A percentile compares a stretch with the other conserved stretches of the same genome.
Conservation (phyloP, 2,888 invertebrate genomes). For the Pseudolycoriella hygida region DNA sequence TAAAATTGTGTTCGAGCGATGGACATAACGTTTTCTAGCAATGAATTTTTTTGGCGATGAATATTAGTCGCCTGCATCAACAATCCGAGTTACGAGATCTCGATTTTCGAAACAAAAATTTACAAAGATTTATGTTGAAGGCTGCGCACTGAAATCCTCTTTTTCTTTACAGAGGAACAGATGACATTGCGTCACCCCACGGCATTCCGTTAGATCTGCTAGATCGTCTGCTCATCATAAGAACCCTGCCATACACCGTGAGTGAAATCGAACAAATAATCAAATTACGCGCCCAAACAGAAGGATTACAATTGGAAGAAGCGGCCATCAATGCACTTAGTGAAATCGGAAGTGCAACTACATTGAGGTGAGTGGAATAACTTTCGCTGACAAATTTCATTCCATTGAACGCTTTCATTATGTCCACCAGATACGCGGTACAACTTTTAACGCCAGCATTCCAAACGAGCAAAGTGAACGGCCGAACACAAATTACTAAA, state of each 20-base stretch:
- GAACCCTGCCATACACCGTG: slow-evolving; percentile 73
- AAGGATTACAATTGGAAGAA: slow-evolving; percentile 72
- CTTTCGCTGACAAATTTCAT: too few relatives aligned
- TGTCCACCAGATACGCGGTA: slow-evolving; percentile 62
- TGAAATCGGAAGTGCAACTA: slow-evolving; percentile 71
- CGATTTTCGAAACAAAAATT: too few relatives aligned
- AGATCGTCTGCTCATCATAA: slow-evolving; percentile 84
- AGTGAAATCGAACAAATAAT: slow-evolving; percentile 57
- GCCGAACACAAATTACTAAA: slow-evolving; percentile 53
- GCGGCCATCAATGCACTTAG: slow-evolving; percentile 62
- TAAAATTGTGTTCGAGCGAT: too few relatives aligned
- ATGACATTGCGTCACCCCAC: slow-evolving; percentile 78
- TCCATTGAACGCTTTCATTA: too few relatives aligned
- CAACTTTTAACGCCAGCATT: slow-evolving; percentile 87
- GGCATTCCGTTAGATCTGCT: slow-evolving; percentile 92
- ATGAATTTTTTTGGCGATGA: too few relatives aligned
- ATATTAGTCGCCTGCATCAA: too few relatives aligned
- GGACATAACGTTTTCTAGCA: too few relatives aligned
- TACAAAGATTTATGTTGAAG: too few relatives aligned
- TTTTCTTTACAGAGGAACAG: slow-evolving; percentile 56
- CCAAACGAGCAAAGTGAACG: slow-evolving; percentile 77
- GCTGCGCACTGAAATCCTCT: too few relatives aligned
- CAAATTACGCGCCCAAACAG: slow-evolving; percentile 74
- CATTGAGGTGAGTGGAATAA: slow-evolving; percentile 42
- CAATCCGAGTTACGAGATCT: too few relatives aligned